Evolutionary conservation across 1,140 invertebrate genomes (phyloP).

Genomic region (Lasaia peninsularis): DNA sequence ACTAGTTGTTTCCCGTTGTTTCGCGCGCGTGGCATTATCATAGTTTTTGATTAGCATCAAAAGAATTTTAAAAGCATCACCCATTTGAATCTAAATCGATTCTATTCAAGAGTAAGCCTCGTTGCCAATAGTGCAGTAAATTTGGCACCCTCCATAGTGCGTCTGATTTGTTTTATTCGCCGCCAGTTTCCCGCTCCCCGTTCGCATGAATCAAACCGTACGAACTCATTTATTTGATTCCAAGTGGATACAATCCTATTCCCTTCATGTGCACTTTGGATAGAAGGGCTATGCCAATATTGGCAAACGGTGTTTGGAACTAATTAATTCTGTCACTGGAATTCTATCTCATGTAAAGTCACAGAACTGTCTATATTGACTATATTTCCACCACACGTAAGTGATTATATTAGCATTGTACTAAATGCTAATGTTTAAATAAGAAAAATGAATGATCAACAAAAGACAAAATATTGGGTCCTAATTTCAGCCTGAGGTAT

Average conservation of each 20-base stretch:
- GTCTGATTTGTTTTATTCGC: constrained; percentile 68
- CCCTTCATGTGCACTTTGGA: constrained; percentile 10
- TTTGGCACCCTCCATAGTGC: constrained; percentile 37
- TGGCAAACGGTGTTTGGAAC: constrained; percentile 3
- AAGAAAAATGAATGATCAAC: no score
- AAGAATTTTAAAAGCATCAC: no score
- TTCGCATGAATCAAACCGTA: constrained; percentile 71
- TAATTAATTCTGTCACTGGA: constrained; percentile 3
- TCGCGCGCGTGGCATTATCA: no score
- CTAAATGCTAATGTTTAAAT: no score
- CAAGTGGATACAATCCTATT: constrained; percentile 16
- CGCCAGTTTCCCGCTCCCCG: constrained; percentile 58
- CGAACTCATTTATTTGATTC: constrained; percentile 72
- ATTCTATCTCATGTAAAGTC: no score
- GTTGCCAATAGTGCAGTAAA: constrained; percentile 30
- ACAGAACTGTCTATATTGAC: no score
- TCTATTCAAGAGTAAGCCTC: constrained; percentile 25
- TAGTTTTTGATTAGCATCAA: no score
- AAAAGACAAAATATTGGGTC: no score
- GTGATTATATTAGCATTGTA: no score
- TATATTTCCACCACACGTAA: no score
- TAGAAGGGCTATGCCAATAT: constrained; percentile 15
- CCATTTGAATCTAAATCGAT: constrained; percentile 19
- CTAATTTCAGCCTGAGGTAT: no score
- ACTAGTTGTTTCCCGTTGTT: no score